Evolutionary conservation across 2,888 invertebrate genomes (phyloP).

Genomic region (Mechanitis mazaeus): DNA sequence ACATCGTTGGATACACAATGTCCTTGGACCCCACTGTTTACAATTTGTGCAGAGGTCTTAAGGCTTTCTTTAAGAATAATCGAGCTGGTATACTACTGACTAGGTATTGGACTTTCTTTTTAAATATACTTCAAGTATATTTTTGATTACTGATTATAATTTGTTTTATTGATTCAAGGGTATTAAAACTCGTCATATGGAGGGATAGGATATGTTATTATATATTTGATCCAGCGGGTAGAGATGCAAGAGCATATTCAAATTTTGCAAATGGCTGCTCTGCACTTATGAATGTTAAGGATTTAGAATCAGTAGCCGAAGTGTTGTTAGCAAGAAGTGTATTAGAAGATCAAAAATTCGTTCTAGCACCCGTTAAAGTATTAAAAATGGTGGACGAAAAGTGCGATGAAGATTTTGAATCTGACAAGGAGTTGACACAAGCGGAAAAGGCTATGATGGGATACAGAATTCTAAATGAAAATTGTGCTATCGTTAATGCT

Average conservation of each 20-base stretch:
- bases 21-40: slow-evolving; percentile 64
- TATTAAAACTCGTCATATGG: slow-evolving; percentile 75
- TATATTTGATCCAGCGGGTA: slow-evolving; percentile 79
- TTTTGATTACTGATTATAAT: not conserved
- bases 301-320: slow-evolving; percentile 66
- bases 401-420: slow-evolving; percentile 67
- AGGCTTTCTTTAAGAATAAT: slow-evolving; percentile 73
- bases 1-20: slow-evolving; percentile 69
- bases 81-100: slow-evolving; percentile 70
- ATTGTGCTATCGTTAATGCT: slow-evolving; percentile 75
- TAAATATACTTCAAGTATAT: not conserved
- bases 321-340: slow-evolving; percentile 68
- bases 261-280: slow-evolving; percentile 72
- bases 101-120: slow-evolving; percentile 39
- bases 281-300: slow-evolving; percentile 75
- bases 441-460: slow-evolving; percentile 73
- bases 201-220: slow-evolving; percentile 77
- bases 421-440: slow-evolving; percentile 63
- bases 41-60: slow-evolving; percentile 73
- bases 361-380: slow-evolving; percentile 67
- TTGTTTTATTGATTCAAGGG: slow-evolving; percentile 37
- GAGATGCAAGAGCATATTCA: slow-evolving; percentile 70
- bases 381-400: slow-evolving; percentile 63
- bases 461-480: slow-evolving; percentile 73
- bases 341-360: slow-evolving; percentile 68